These are phyloP conservation scores for Dipodomys stephensi DNA, from an alignment of 2,113 vertebrate species.

Conservation along the genomic window DNA sequence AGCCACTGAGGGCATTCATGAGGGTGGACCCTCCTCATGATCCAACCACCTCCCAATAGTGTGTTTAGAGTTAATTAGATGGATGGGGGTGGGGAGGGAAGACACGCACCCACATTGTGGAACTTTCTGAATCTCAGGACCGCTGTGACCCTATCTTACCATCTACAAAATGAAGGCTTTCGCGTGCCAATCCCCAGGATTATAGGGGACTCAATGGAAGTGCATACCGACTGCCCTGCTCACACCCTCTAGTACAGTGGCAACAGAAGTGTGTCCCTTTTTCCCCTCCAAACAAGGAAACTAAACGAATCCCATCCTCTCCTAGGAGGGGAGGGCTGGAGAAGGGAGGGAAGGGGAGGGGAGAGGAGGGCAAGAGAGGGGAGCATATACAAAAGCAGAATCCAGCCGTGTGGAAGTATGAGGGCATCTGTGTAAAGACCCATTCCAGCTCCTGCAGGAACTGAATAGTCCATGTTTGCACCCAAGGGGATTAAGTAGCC, in stretches of 20 bases:
- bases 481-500: conserved; percentile 60
- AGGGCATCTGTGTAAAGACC: background rate
- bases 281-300: background rate
- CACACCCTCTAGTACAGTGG: background rate
- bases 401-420: background rate
- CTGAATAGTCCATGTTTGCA: conserved; percentile 68
- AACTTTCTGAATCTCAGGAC: background rate
- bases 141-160: background rate
- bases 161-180: background rate
- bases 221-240: rapidly evolving
- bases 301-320: background rate
- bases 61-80: background rate
- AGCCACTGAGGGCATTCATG: background rate
- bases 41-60: background rate
- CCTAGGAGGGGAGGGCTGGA: too few relatives aligned
- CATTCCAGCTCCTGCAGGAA: background rate
- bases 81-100: too few relatives aligned
- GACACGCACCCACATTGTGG: background rate
- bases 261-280: background rate
- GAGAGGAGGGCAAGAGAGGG: background rate
- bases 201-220: background rate
- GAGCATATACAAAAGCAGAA: background rate
- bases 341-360: background rate
- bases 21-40: too few relatives aligned
- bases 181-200: background rate